Percentiles rank a stretch among this genome's conserved stretches.
Conservation (phyloP, 2,888 invertebrate species). For the Ecliptopera silaceata region DNA sequence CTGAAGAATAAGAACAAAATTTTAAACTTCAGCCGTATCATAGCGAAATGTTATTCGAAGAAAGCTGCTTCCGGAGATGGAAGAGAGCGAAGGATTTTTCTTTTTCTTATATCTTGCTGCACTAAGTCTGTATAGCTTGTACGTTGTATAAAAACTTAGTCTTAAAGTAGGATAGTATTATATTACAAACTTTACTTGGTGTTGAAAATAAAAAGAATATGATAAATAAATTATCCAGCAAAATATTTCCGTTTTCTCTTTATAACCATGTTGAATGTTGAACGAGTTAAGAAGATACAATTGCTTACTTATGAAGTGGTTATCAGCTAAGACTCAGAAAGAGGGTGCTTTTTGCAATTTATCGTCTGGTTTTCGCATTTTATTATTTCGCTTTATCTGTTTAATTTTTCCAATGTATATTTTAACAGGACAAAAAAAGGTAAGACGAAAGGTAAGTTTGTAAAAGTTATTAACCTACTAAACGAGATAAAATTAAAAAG, state of each 20-base stretch:
- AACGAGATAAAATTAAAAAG: no score
- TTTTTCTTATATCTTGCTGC: neutral
- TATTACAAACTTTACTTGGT: neutral
- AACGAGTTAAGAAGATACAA: neutral
- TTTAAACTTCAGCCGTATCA: slow-evolving; percentile 35
- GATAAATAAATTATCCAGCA: no score
- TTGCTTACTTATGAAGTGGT: neutral
- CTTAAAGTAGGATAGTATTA: no score
- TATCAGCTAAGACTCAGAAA: slow-evolving; percentile 1
- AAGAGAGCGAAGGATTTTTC: neutral
- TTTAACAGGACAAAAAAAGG: no score
- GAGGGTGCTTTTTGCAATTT: neutral
- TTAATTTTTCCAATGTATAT: neutral
- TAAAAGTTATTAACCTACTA: no score
- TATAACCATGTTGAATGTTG: no score
- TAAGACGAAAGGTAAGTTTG: no score
- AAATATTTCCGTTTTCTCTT: no score
- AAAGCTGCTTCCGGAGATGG: slow-evolving; percentile 12
- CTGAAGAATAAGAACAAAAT: slow-evolving; percentile 21
- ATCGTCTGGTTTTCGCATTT: neutral
- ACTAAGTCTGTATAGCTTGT: neutral
- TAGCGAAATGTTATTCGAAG: slow-evolving; percentile 41
- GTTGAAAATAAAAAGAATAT: no score
- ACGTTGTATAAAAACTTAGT: no score
- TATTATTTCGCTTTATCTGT: neutral